Base-by-base conservation (phyloP, 2,113 vertebrate species). In the Anolis sagrei region DNA sequence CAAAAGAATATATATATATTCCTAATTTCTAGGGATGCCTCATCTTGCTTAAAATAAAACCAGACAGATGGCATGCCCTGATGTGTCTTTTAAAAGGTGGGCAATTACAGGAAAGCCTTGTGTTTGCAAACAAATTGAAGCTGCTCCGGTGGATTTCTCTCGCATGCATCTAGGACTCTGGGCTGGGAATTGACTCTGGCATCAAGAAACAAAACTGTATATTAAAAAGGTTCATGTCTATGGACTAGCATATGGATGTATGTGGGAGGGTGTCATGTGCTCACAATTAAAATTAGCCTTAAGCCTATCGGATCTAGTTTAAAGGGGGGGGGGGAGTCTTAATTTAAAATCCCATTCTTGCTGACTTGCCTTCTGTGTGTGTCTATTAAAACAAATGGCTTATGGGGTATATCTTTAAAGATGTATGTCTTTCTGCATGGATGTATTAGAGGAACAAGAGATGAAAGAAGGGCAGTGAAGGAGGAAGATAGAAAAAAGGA, bases 271-370 rank as follows among this genome's bases (percentile, higher is more conserved):
- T 72, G 90, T 89, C 51, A 6, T 92, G 78, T 88, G 70, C 76
- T 89, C 89, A 87, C 89, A 92, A 90, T 92, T 91, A 83, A 81
- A 93, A 94, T 94, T 83, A 94, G 85, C 82, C 86, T 89, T 74
- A 76, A 90, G 84, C 70, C 51, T 32, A 80, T 79, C 87, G 14
- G 51, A 68, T 87, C 88, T 72, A 81, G 87, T 84, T 9, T 21
- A 4, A 6, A 5, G 39, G 3, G 39, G 34, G 39, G 39, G 3
- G 39, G 34, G 74, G 54, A 51, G 7, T 79, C 78, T 89, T 76
- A 36, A 58, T 92, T 34, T 3, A 89, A 93, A 84, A 83, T 19
- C 29, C 0, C 5, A 0, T 76, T 89, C 81, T 90, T 27, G 81
- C 29, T 84, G 74, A 34, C 14, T 90, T 90, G 61, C 73, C 1